Percentiles rank a stretch among this genome's conserved stretches.
phyloP scores from a whole-genome alignment of 2,113 vertebrate genomes.

The Sebastes schlegelii region DNA sequence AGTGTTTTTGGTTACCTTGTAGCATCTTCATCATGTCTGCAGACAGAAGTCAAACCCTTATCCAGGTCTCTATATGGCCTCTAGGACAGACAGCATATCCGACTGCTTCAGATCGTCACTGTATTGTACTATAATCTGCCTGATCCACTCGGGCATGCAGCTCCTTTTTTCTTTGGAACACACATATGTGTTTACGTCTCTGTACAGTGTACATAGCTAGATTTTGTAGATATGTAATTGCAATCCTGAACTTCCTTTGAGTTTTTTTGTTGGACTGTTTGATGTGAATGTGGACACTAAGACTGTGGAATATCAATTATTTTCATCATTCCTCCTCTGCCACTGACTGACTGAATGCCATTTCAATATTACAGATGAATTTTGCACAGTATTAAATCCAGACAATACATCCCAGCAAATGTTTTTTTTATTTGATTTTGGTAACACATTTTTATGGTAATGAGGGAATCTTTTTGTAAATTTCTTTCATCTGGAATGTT shows the following conservation, averaged over 20 bases:
- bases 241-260: conserved; percentile 83
- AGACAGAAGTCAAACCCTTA: conserved; percentile 6
- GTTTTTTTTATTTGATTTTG: conserved; percentile 34
- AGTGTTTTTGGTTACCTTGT: conserved; percentile 1
- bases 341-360: conserved; percentile 52
- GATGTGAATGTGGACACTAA: conserved; percentile 59
- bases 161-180: conserved; percentile 83
- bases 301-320: conserved; percentile 43
- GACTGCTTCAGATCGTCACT: conserved; percentile 44
- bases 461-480: conserved; percentile 46
- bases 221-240: conserved; percentile 93
- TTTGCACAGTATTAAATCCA: conserved; percentile 66
- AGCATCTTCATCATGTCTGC: neutral
- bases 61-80: neutral
- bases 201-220: conserved; percentile 95
- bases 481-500: conserved; percentile 49
- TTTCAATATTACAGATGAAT: conserved; percentile 50
- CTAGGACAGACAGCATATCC: neutral
- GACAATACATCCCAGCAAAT: conserved; percentile 22
- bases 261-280: conserved; percentile 62
- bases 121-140: conserved; percentile 84
- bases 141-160: conserved; percentile 82
- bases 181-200: conserved; percentile 88
- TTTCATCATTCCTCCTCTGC: conserved; percentile 40
- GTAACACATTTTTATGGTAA: conserved; percentile 28